phyloP scores from a whole-genome alignment of 92 coral and sea anemone genomes.

The Epizoanthus stellaris region DNA sequence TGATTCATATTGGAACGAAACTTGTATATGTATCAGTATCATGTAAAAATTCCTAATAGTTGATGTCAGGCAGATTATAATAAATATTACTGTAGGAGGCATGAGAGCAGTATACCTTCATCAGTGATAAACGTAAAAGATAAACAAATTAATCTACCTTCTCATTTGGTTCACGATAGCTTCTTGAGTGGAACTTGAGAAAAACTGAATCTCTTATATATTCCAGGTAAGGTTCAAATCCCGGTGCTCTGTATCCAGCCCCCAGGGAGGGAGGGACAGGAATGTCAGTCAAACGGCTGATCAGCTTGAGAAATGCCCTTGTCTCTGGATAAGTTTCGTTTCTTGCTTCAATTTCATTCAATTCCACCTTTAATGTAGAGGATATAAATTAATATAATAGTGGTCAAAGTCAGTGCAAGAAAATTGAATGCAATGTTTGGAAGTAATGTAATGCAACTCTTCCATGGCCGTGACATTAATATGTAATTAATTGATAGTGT shows the following conservation, averaged over 20 bases:
- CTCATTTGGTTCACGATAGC: conserved; percentile 85
- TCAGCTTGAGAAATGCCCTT: conserved; percentile 84
- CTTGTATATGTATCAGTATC: too few species aligned
- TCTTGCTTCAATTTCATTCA: conserved; percentile 93
- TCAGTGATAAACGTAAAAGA: too few species aligned
- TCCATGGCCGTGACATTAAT: too few species aligned
- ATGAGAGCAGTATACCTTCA: too few species aligned
- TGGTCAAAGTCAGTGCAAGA: too few species aligned
- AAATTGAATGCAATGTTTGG: too few species aligned
- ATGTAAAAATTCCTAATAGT: too few species aligned
- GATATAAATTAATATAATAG: background rate
- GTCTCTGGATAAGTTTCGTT: conserved; percentile 97
- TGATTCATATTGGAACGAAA: too few species aligned
- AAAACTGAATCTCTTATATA: conserved; percentile 87
- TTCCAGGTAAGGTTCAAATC: conserved; percentile 91
- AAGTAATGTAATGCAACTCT: too few species aligned
- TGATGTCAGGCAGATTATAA: too few species aligned
- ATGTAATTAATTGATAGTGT: too few species aligned
- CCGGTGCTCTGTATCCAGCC: conserved; percentile 94
- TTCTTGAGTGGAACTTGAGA: conserved; percentile 93
- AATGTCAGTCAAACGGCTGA: conserved; percentile 82
- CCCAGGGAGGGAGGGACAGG: conserved; percentile 92
- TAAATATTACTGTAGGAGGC: too few species aligned
- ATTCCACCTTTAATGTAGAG: conserved; percentile 70
- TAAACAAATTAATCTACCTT: conserved; percentile 61